Base-by-base conservation (phyloP, 1,140 invertebrate genomes). In the Matsumurasca onukii region DNA sequence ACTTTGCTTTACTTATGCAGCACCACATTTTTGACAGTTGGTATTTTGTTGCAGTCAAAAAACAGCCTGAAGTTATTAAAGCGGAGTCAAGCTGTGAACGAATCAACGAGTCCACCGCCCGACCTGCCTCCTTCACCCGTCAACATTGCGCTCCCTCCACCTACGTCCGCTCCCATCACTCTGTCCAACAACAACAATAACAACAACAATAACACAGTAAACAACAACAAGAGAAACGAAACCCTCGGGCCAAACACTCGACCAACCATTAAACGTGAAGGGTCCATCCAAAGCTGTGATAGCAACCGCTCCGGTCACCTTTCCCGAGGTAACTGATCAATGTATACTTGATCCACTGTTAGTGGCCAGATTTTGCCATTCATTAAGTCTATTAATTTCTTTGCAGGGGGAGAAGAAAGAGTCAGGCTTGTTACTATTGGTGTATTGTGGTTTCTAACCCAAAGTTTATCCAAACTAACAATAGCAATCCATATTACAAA, bases 51-150 rank as follows among this genome's bases (percentile, higher is more conserved):
- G 20, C 61, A 76, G 73, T 75, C 71, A 27, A 72, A 91, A 86
- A 76, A 86, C 86, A 92, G 92, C 83, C 85, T 89, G 66, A 94
- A 94, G 82, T 84, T 93, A 76, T 82, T 95, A 72, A 91, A 93
- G 27, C 86, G 93, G 76, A 94, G 92, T 75, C 91, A 94, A 84
- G 93, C 93, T 69, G 91, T 95, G 82, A 86, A 91, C 76, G 93
- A 95, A 80, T 89, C 92, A 70, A 86, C 90, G 64, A 94, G 92
- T 27, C 92, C 93, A 17, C 92, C 69, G n/a, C 73, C 73, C 2
- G 74, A 74, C 74, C 71, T 51, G n/a, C 76, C 74, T 25, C 64
- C 77, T 22, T 79, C 75, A 70, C 79, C 77, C 71, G 81, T 79
- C 68, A n/a, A n/a, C n/a, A n/a, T n/a, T n/a, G n/a, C n/a, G n/a